Conservation (phyloP, 1,140 invertebrate species). For the Triops longicaudatus region DNA sequence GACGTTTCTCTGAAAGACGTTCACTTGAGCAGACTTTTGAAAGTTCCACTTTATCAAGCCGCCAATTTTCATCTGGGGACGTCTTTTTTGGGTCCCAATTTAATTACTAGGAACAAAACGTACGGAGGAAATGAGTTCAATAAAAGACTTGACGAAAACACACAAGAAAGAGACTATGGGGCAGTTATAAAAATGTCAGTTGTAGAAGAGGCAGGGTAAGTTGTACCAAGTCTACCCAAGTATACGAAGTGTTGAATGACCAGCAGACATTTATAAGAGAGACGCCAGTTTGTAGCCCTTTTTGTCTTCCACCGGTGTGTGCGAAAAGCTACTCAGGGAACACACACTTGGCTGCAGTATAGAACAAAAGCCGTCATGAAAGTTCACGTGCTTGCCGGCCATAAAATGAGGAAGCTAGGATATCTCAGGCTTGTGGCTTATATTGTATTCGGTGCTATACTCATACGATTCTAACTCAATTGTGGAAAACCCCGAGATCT, state of each 20-base stretch:
- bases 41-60: background rate
- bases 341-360: background rate
- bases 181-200: background rate
- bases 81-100: background rate
- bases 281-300: background rate
- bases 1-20: background rate
- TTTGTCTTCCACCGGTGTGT: background rate
- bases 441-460: background rate
- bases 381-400: background rate
- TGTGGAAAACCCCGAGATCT: constrained; percentile 16
- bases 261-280: background rate
- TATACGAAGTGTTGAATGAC: background rate
- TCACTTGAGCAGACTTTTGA: no score
- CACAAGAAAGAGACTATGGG: background rate
- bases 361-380: background rate
- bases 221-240: background rate
- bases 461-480: background rate
- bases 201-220: background rate
- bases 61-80: background rate
- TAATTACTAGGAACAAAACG: background rate
- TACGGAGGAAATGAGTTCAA: background rate
- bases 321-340: background rate
- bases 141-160: background rate
- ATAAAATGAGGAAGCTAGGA: constrained; percentile 1
- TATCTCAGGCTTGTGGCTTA: background rate